phyloP scores from a whole-genome alignment of 2,797 vertebrate genomes.

The Tokudaia tokunoshimensis region DNA sequence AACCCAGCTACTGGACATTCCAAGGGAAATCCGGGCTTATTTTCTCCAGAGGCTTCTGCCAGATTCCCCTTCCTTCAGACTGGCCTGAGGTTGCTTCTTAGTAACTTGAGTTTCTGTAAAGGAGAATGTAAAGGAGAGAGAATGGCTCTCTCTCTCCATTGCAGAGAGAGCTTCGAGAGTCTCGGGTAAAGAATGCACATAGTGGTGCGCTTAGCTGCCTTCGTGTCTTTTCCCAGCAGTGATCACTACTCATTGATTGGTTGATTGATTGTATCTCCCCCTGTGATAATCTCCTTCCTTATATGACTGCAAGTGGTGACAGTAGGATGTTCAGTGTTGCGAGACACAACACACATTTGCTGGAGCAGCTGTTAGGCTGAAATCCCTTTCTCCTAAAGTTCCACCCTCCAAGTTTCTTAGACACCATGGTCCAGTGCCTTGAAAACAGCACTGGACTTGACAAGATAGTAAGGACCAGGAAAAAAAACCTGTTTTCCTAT shows the following conservation, averaged over 20 bases:
- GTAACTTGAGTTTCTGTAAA: background rate
- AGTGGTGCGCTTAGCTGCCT: background rate
- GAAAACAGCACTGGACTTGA: slow-evolving; percentile 29
- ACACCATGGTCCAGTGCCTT: background rate
- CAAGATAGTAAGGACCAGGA: background rate
- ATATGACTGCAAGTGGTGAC: background rate
- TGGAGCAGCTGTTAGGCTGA: background rate
- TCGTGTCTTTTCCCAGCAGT: background rate
- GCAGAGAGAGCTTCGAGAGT: background rate
- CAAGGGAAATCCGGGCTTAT: background rate
- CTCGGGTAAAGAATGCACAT: background rate
- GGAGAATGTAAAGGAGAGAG: no score
- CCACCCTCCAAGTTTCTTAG: background rate
- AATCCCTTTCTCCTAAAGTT: slow-evolving; percentile 20
- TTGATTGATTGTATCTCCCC: background rate
- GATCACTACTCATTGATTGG: background rate
- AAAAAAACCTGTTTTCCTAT: slow-evolving; percentile 18
- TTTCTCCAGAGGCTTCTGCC: background rate
- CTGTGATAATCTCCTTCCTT: background rate
- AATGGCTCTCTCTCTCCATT: no score
- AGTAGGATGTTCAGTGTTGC: background rate
- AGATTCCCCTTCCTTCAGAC: background rate
- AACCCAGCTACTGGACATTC: background rate
- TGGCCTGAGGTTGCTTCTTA: background rate
- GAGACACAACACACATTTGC: background rate